A percentile compares a stretch with the other conserved stretches of the same genome.
Evolutionary conservation across 1,140 invertebrate genomes (phyloP).

Genomic region (Drosophila kanapiae): DNA sequence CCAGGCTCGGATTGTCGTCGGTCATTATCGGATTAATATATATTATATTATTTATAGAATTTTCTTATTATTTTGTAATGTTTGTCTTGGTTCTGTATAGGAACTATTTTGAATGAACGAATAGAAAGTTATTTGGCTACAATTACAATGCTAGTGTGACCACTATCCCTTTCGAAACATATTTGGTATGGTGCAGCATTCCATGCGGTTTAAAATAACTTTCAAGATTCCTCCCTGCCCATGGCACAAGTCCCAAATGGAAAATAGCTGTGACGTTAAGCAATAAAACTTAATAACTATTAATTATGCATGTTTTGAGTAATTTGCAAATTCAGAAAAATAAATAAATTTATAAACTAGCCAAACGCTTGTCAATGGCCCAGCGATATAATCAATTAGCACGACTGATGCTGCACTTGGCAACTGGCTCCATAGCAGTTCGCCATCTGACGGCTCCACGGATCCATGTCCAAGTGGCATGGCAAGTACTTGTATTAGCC

Average conservation of each 20-base stretch:
- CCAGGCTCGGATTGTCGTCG: constrained; percentile 87
- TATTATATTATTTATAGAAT: not conserved
- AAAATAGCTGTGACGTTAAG: constrained; percentile 4
- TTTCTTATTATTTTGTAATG: not conserved
- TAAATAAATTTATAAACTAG: constrained; percentile 36
- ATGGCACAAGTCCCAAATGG: not conserved
- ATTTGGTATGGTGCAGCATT: not conserved
- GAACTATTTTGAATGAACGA: not conserved
- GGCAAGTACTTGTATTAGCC: constrained; percentile 61
- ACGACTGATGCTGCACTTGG: constrained; percentile 81
- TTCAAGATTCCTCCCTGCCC: constrained; percentile 1
- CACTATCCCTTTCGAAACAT: not conserved
- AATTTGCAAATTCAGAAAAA: constrained; percentile 58
- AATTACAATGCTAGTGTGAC: not conserved
- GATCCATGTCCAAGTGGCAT: constrained; percentile 56
- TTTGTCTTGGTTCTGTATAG: not conserved
- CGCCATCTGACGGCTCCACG: constrained; percentile 35
- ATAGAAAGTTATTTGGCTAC: not conserved
- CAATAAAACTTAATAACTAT: constrained; percentile 69
- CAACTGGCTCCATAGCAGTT: constrained; percentile 25
- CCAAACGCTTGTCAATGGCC: constrained; percentile 69
- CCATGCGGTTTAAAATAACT: not conserved
- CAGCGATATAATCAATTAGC: constrained; percentile 79
- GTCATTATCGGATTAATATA: constrained; percentile 7
- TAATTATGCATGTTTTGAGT: constrained; percentile 80